Conservation (phyloP, 2,888 invertebrate species). For the Sminthurinus aureus region DNA sequence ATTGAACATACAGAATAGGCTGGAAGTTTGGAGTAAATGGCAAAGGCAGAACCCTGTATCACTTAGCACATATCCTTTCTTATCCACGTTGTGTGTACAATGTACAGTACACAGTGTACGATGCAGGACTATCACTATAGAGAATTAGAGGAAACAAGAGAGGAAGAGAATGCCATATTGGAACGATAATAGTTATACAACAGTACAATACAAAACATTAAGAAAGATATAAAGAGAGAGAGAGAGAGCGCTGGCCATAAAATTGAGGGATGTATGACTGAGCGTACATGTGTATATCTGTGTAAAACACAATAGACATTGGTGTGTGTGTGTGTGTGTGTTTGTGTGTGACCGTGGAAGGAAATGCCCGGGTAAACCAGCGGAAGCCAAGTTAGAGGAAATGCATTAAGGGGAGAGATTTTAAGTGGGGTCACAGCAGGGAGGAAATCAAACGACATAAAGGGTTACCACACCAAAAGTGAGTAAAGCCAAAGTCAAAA, state of each 20-base stretch:
- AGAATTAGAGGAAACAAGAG: background rate
- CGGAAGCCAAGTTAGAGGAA: conserved; percentile 58
- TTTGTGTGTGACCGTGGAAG: conserved; percentile 50
- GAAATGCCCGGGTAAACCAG: conserved; percentile 60
- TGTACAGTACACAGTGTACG: background rate
- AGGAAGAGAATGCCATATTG: conserved; percentile 29
- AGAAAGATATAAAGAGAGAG: too few species aligned
- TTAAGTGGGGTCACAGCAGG: conserved; percentile 60
- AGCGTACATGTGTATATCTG: conserved; percentile 44
- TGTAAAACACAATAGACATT: too few species aligned
- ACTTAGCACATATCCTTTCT: too few species aligned
- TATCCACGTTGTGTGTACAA: background rate
- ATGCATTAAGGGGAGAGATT: conserved; percentile 58
- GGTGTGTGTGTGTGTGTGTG: conserved; percentile 13
- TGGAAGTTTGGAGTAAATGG: background rate
- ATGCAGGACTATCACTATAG: conserved; percentile 6
- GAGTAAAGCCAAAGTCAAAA: too few species aligned
- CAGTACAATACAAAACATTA: background rate
- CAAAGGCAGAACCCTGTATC: too few species aligned
- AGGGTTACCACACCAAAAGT: conserved; percentile 32
- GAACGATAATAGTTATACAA: conserved; percentile 32
- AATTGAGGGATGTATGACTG: conserved; percentile 53
- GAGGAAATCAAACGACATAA: conserved; percentile 54
- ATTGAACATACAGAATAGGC: background rate
- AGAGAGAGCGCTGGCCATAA: conserved; percentile 51